phyloP scores from a whole-genome alignment of 2,797 vertebrate genomes.

The Siniperca undulata region DNA sequence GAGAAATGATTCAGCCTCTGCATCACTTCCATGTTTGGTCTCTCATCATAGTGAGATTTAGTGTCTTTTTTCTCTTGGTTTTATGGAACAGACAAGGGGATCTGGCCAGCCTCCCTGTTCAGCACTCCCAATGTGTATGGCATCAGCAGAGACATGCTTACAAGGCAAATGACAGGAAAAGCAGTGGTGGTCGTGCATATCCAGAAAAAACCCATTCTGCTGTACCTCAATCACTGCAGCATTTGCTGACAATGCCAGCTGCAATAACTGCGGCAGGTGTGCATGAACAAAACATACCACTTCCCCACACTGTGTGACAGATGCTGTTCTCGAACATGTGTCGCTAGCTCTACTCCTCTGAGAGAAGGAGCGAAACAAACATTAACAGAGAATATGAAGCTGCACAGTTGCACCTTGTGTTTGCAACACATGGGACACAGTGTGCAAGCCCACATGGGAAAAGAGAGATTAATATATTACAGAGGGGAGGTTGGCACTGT shows the following conservation, averaged over 20 bases:
- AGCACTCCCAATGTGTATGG: background rate
- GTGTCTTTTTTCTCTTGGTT: background rate
- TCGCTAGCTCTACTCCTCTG: constrained; percentile 29
- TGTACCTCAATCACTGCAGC: constrained; percentile 19
- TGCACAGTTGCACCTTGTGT: constrained; percentile 44
- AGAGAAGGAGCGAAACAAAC: constrained; percentile 46
- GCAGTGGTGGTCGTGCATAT: constrained; percentile 1
- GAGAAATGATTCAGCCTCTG: constrained; percentile 43
- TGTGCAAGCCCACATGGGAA: constrained; percentile 41
- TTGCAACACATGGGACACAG: constrained; percentile 38
- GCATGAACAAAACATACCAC: constrained; percentile 37
- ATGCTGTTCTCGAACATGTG: constrained; percentile 42
- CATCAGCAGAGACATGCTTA: constrained; percentile 17
- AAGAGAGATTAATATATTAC: constrained; percentile 58
- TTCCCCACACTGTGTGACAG: constrained; percentile 33
- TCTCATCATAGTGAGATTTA: constrained; percentile 31
- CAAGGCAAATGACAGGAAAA: constrained; percentile 33
- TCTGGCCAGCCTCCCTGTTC: constrained; percentile 17
- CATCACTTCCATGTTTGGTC: constrained; percentile 29
- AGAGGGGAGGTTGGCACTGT: constrained; percentile 44
- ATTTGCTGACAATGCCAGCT: constrained; percentile 45
- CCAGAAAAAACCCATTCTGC: background rate
- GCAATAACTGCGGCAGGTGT: constrained; percentile 49
- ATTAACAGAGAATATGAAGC: constrained; percentile 39
- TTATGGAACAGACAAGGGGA: constrained; percentile 12